Conservation (phyloP, 2,888 invertebrate species). For the Therioaphis trifolii region DNA sequence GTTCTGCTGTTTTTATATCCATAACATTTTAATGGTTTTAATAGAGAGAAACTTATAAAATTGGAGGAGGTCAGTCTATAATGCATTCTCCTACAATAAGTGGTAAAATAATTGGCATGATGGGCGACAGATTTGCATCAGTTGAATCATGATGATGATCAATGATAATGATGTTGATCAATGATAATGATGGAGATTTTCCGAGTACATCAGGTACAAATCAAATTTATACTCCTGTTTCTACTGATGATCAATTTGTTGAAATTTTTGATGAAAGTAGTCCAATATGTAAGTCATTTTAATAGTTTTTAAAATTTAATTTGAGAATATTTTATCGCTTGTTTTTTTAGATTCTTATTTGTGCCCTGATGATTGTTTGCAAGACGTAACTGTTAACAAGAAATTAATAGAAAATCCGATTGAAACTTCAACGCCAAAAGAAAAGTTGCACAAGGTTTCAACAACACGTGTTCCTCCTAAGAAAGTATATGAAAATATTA, state of each 20-base stretch:
- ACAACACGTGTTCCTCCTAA: neutral
- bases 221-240: neutral
- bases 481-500: neutral
- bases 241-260: neutral
- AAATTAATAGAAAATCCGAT: neutral
- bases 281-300: slow-evolving; percentile 3
- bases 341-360: neutral
- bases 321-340: neutral
- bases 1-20: neutral
- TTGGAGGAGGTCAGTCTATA: neutral
- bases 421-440: neutral
- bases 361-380: neutral
- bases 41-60: slow-evolving; percentile 23
- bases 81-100: neutral
- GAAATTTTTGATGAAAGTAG: slow-evolving; percentile 5
- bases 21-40: slow-evolving; percentile 13
- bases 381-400: neutral
- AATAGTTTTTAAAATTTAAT: slow-evolving; percentile 1
- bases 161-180: no score
- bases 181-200: no score
- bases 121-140: slow-evolving; percentile 1
- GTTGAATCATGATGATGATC: neutral
- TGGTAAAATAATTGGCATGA: slow-evolving; percentile 11
- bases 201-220: neutral
- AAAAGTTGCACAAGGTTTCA: neutral